Conservation (phyloP, 2,888 invertebrate genomes). For the Opisthograptis luteolata region DNA sequence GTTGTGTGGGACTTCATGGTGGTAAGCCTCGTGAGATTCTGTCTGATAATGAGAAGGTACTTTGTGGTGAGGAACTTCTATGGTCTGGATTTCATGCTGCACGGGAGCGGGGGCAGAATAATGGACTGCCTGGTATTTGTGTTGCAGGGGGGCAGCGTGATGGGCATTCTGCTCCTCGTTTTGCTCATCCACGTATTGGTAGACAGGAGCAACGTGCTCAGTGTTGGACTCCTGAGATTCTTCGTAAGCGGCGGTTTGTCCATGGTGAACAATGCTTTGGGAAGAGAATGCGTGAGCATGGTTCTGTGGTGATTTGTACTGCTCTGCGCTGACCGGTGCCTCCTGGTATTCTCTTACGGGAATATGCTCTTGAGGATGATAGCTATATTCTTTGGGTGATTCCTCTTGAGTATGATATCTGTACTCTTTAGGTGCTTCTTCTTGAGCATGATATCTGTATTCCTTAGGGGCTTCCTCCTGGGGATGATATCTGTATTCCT, state of each 20-base stretch:
- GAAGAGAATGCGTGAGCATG: conserved; percentile 57
- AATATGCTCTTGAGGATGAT: conserved; percentile 49
- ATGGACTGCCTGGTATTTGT: conserved; percentile 34
- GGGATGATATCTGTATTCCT: conserved; percentile 54
- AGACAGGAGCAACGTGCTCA: conserved; percentile 58
- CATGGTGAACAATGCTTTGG: conserved; percentile 60
- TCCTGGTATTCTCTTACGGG: conserved; percentile 50
- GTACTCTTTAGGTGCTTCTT: conserved; percentile 59
- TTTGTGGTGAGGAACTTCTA: conserved; percentile 41
- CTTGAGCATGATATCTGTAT: conserved; percentile 51
- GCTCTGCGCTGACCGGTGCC: conserved; percentile 38
- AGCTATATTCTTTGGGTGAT: conserved; percentile 56
- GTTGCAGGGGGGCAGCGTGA: conserved; percentile 33
- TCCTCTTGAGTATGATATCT: conserved; percentile 52
- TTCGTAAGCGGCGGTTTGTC: conserved; percentile 46
- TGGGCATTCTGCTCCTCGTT: conserved; percentile 42
- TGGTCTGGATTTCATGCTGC: conserved; percentile 48
- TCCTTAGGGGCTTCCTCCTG: conserved; percentile 57
- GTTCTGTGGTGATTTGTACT: conserved; percentile 41
- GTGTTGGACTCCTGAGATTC: conserved; percentile 54
- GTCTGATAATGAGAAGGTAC: conserved; percentile 31
- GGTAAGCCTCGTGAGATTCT: conserved; percentile 16
- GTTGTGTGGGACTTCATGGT: conserved; percentile 17
- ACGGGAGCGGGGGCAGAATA: conserved; percentile 36
- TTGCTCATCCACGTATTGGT: conserved; percentile 54